Evolutionary conservation across 30 jellyfish, hydroid and myxozoan genomes (phyloP), one percentile per base, ranked within the genome.

Genomic region (Hydractinia echinata): DNA sequence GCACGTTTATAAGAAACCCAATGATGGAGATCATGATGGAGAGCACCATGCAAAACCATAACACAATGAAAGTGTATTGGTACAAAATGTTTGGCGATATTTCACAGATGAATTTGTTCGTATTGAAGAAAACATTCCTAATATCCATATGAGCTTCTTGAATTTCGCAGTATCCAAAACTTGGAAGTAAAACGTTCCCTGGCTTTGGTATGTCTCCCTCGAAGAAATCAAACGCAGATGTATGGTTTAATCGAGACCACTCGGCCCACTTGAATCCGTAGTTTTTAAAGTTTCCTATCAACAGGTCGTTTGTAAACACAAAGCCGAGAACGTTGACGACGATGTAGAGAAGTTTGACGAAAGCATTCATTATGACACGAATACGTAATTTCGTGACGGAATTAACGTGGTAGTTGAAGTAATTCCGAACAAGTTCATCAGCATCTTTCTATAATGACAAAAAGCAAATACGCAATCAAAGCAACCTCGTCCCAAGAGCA

Each of bases 61-160:
- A 52, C 49, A 71, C 81, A 20, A 71, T 50, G 61, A 71, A 71
- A 55, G 61, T 50, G 61, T 71, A 71, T 52, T 71, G 81, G 81
- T 71, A 71, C 68, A 71, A 6, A 71, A 71, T 71, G 81, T 71
- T 71, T 10, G 81, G 81, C 9, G 81, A 71, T 1, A 71, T 71
- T 71, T 71, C 81, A 20, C 81, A 71, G 55, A 71, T 71, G 3
- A 71, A 71, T 71, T 71, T 71, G 53, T 71, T 71, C 53, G 30
- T 71, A 52, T 71, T 71, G 81, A 71, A 71, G 51, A 71, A 71
- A 68, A 71, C 81, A 71, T 71, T 30, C 66, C 61, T 55, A 4
- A 71, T 19, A 15, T 71, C 81, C 81, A 71, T 71, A 71, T 60
- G 30, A 19, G 81, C 81, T 71, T 71, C 81, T 71, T 71, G 81